Conservation (phyloP, 2,113 vertebrate species). For the Oryzias curvinotus region DNA sequence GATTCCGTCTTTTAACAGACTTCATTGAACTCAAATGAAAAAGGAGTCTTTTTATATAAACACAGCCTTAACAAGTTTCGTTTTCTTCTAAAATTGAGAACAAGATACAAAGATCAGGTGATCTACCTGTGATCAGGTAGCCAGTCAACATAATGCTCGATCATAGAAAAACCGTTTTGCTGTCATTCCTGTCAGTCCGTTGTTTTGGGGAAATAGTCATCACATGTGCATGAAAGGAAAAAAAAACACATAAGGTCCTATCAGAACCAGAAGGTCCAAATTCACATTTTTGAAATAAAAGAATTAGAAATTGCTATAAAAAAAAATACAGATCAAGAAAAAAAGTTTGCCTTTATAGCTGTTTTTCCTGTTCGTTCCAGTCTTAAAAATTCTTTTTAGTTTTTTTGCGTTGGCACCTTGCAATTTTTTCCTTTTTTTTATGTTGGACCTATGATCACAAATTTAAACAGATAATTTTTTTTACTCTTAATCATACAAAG, state of each 20-base stretch:
- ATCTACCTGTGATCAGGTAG: slow-evolving; percentile 55
- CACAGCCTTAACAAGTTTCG: slow-evolving; percentile 80
- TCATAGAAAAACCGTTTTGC: slow-evolving; percentile 27
- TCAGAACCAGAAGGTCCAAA: slow-evolving; percentile 28
- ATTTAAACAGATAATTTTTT: slow-evolving; percentile 23
- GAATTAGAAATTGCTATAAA: background rate
- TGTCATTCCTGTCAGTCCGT: slow-evolving; percentile 17
- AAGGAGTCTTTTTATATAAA: slow-evolving; percentile 64
- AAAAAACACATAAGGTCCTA: background rate
- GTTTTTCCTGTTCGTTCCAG: slow-evolving; percentile 47
- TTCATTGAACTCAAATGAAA: slow-evolving; percentile 75
- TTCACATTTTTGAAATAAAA: slow-evolving; percentile 3
- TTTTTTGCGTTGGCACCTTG: slow-evolving; percentile 4
- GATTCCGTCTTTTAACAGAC: slow-evolving; percentile 76
- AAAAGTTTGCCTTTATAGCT: slow-evolving; percentile 72
- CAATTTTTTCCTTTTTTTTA: background rate
- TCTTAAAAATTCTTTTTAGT: slow-evolving; percentile 25
- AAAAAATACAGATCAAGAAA: slow-evolving; percentile 77
- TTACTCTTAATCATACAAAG: slow-evolving; percentile 30
- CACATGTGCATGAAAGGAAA: slow-evolving; percentile 14
- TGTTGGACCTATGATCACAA: slow-evolving; percentile 19
- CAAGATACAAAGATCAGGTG: slow-evolving; percentile 86
- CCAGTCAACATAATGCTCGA: slow-evolving; percentile 60
- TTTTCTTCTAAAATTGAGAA: slow-evolving; percentile 82
- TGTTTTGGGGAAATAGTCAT: slow-evolving; percentile 51